These are phyloP conservation scores for Lepus townsendii DNA, from an alignment of 2,797 vertebrate species.

Conservation along the genomic window DNA sequence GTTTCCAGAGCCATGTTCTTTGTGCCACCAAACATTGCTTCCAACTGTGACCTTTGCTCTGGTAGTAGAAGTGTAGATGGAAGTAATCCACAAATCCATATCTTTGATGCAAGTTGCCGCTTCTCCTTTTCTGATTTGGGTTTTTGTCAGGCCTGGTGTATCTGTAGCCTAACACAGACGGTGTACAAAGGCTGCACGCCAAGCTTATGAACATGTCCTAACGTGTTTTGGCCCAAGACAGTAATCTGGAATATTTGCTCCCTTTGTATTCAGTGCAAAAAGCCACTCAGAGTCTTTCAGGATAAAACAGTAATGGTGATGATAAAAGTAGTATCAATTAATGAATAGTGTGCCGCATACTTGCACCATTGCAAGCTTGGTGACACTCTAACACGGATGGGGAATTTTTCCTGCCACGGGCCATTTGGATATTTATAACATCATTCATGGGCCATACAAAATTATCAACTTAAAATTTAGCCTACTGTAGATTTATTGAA, in stretches of 20 bases:
- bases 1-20: neutral
- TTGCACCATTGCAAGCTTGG: neutral
- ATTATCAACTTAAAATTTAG: too few relatives aligned
- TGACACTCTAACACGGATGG: neutral
- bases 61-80: neutral
- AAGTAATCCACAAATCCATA: neutral
- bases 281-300: neutral
- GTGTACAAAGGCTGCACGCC: neutral
- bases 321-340: conserved; percentile 9
- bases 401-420: too few relatives aligned
- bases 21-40: neutral
- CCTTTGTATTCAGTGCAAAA: neutral
- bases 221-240: neutral
- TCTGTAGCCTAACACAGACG: neutral
- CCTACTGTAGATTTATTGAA: too few relatives aligned
- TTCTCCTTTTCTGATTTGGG: conserved; percentile 18
- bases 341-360: neutral
- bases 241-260: neutral
- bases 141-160: neutral
- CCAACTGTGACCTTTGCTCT: neutral
- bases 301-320: neutral
- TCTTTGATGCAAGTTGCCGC: neutral
- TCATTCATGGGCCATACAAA: too few relatives aligned
- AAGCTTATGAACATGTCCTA: neutral
- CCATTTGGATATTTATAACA: too few relatives aligned